Evolutionary conservation across 1,140 invertebrate genomes (phyloP).

Genomic region (Hyphantria cunea): DNA sequence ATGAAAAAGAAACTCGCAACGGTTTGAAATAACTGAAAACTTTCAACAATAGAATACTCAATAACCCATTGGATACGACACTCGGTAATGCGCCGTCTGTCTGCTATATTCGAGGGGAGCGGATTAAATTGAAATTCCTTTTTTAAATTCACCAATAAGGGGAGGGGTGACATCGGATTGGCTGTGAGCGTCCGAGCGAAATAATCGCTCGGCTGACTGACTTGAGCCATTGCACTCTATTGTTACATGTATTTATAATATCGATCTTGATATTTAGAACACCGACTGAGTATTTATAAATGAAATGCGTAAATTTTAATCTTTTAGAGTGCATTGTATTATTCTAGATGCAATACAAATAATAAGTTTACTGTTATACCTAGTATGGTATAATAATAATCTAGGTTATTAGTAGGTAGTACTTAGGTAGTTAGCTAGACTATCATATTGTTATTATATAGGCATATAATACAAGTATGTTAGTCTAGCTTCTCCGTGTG

Average conservation of each 20-base stretch:
- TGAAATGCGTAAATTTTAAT: too few species aligned
- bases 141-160: conserved; percentile 77
- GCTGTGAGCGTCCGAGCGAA: conserved; percentile 59
- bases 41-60: conserved; percentile 35
- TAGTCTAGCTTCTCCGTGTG: too few species aligned
- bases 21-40: conserved; percentile 20
- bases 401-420: too few species aligned
- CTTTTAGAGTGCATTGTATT: too few species aligned
- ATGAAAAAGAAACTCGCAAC: not conserved
- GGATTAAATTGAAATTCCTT: conserved; percentile 76
- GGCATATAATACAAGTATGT: too few species aligned
- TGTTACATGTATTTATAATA: not conserved
- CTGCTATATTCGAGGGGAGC: conserved; percentile 61
- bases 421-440: too few species aligned
- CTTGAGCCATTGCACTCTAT: conserved; percentile 37
- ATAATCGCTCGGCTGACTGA: conserved; percentile 67
- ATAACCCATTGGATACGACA: conserved; percentile 31
- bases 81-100: conserved; percentile 37
- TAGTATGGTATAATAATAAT: too few species aligned
- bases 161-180: conserved; percentile 67
- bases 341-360: too few species aligned
- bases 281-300: too few species aligned
- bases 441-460: too few species aligned
- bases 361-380: too few species aligned
- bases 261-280: too few species aligned